Percentiles rank a stretch among this genome's conserved stretches.
Conservation (phyloP, 1,140 invertebrate genomes). For the Muscidifurax raptorellus region DNA sequence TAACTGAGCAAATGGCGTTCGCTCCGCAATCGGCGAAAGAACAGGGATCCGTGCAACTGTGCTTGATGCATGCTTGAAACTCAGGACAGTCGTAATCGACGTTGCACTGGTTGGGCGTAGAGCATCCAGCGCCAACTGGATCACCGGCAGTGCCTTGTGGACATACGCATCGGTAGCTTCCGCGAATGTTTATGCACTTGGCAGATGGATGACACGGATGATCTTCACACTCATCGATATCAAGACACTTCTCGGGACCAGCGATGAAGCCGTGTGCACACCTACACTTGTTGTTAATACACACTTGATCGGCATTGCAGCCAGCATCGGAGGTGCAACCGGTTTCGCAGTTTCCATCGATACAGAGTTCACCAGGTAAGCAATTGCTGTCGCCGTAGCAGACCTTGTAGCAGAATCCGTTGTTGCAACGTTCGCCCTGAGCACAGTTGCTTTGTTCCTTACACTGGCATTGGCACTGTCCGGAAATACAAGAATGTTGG, state of each 20-base stretch:
- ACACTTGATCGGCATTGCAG: slow-evolving; percentile 87
- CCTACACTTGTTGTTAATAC: slow-evolving; percentile 85
- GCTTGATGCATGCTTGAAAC: slow-evolving; percentile 82
- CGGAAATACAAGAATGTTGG: slow-evolving; percentile 84
- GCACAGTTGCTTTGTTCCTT: slow-evolving; percentile 83
- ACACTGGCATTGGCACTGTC: slow-evolving; percentile 86
- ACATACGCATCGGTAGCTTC: slow-evolving; percentile 88
- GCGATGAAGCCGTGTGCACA: slow-evolving; percentile 84
- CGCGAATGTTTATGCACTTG: slow-evolving; percentile 85
- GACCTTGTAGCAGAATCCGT: slow-evolving; percentile 87
- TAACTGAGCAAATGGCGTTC: slow-evolving; percentile 83
- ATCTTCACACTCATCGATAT: slow-evolving; percentile 87
- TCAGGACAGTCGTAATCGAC: slow-evolving; percentile 82
- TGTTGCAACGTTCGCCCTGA: slow-evolving; percentile 87
- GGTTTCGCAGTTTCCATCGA: slow-evolving; percentile 86
- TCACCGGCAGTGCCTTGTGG: slow-evolving; percentile 86
- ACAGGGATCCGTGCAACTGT: slow-evolving; percentile 87
- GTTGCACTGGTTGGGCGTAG: slow-evolving; percentile 83
- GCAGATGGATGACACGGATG: slow-evolving; percentile 88
- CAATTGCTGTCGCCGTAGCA: slow-evolving; percentile 94
- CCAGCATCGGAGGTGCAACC: slow-evolving; percentile 90
- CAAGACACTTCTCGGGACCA: slow-evolving; percentile 82
- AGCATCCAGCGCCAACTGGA: slow-evolving; percentile 84
- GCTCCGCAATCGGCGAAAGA: slow-evolving; percentile 80
- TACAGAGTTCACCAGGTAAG: slow-evolving; percentile 90